Evolutionary conservation across 2,888 invertebrate genomes (phyloP).

Genomic region (Xestia xanthographa): DNA sequence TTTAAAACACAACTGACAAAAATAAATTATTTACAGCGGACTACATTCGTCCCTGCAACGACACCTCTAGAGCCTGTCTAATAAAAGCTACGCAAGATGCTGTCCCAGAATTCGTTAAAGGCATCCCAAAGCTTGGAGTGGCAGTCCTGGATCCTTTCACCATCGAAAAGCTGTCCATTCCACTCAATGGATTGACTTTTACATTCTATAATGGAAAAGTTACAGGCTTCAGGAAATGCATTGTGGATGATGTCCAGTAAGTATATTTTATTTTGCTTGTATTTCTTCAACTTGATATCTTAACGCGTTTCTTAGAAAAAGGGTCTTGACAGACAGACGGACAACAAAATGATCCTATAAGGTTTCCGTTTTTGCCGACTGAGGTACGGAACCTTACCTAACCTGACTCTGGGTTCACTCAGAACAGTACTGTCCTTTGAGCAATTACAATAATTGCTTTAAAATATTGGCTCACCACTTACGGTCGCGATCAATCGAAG

Average conservation of each 20-base stretch:
- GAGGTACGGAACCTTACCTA: no score
- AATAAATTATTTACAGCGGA: slow-evolving; percentile 76
- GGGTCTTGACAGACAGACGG: no score
- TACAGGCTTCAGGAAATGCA: slow-evolving; percentile 82
- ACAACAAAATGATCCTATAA: no score
- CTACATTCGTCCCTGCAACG: slow-evolving; percentile 84
- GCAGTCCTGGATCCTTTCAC: slow-evolving; percentile 82
- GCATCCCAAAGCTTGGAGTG: slow-evolving; percentile 79
- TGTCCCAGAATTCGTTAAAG: slow-evolving; percentile 84
- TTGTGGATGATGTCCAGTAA: slow-evolving; percentile 85
- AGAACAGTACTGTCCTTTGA: no score
- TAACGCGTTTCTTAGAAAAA: no score
- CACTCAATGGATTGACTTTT: slow-evolving; percentile 82
- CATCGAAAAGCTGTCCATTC: slow-evolving; percentile 83
- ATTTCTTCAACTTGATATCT: no score
- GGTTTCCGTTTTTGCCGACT: no score
- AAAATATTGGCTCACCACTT: not conserved
- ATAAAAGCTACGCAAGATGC: slow-evolving; percentile 83
- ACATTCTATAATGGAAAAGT: slow-evolving; percentile 86
- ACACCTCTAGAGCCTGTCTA: slow-evolving; percentile 79
- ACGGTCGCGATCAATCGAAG: not conserved
- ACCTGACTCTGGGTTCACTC: no score
- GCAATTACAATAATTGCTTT: not conserved
- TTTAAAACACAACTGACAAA: not conserved
- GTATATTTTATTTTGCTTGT: slow-evolving; percentile 59